A percentile compares a stretch with the other conserved stretches of the same genome.
Evolutionary conservation across 2,888 invertebrate genomes (phyloP).

Genomic region (Dione vanillae): DNA sequence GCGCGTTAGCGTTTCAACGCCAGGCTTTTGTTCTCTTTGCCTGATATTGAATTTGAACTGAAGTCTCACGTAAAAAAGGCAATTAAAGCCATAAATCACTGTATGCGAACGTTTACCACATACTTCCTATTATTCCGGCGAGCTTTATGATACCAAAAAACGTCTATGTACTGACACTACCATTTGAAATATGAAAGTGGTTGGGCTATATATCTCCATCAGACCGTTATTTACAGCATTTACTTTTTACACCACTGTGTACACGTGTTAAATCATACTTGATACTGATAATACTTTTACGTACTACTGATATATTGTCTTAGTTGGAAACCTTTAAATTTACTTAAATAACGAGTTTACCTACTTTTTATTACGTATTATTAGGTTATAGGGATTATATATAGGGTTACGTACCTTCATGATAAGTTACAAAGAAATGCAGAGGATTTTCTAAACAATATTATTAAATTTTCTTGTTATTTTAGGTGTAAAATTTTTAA

Average conservation of each 20-base stretch:
- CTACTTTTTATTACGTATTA: background rate
- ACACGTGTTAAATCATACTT: slow-evolving; percentile 71
- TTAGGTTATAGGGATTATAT: background rate
- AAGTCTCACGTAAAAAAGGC: slow-evolving; percentile 69
- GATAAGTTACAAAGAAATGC: background rate
- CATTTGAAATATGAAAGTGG: slow-evolving; percentile 80
- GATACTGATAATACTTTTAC: slow-evolving; percentile 51
- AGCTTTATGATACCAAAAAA: slow-evolving; percentile 61
- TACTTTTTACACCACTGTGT: slow-evolving; percentile 69
- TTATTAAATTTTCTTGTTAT: too few species aligned
- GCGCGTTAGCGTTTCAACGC: slow-evolving; percentile 57
- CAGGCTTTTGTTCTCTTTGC: slow-evolving; percentile 65
- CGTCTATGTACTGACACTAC: slow-evolving; percentile 61
- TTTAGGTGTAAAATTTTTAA: too few species aligned
- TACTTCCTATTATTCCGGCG: slow-evolving; percentile 60
- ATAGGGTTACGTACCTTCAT: background rate
- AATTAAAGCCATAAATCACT: slow-evolving; percentile 80
- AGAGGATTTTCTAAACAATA: background rate
- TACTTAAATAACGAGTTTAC: background rate
- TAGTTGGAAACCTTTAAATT: slow-evolving; percentile 57
- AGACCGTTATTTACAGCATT: slow-evolving; percentile 69
- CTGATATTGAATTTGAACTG: slow-evolving; percentile 75
- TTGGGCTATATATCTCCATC: slow-evolving; percentile 77
- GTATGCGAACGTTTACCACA: slow-evolving; percentile 63
- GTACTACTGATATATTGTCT: slow-evolving; percentile 63